Base-by-base conservation (phyloP, 2,888 invertebrate genomes). In the Dorcus hopei region DNA sequence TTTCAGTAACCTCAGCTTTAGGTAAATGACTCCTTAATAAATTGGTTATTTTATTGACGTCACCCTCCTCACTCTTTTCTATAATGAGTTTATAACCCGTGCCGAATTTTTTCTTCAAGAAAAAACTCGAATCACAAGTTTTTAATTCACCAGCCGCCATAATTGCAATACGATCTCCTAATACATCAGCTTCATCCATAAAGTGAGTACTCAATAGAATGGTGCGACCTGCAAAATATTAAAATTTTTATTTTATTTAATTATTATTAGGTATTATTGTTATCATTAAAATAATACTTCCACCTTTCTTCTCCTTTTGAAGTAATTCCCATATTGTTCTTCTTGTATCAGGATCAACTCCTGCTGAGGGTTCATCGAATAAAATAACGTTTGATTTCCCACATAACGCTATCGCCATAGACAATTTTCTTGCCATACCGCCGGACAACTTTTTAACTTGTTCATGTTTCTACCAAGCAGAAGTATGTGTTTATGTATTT, bases 181-280 rank as follows among this genome's bases (percentile, higher is more conserved):
- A 81, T 43, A 90, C 81, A 77, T 95, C 94, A 1, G 94, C 94
- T 78, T 95, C 94, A 70, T 94, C 94, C 93, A 94, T 94, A 74
- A 91, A 93, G 76, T 95, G 92, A 0, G 92, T 93, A 0, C 93
- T 89, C 58, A 95, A 79, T 45, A 95, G 81, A 72, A 95, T 84
- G 0, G 94, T 91, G n/a, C 93, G 83, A 11, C 87, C 90, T 80
- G 62, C 9, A 54, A 51, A n/a, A n/a, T n/a, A n/a, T n/a, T n/a
- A n/a, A n/a, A n/a, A n/a, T n/a, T n/a, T n/a, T n/a, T n/a, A n/a
- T n/a, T n/a, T n/a, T n/a, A n/a, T n/a, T n/a, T n/a, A n/a, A n/a
- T n/a, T n/a, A n/a, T n/a, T n/a, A n/a, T n/a, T n/a, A n/a, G n/a
- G n/a, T n/a, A n/a, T n/a, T n/a, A n/a, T n/a, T n/a, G n/a, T n/a